Evolutionary conservation across 2,797 vertebrate species (phyloP), one percentile per base, ranked within the genome.

Genomic region (Ambastaia sidthimunki): DNA sequence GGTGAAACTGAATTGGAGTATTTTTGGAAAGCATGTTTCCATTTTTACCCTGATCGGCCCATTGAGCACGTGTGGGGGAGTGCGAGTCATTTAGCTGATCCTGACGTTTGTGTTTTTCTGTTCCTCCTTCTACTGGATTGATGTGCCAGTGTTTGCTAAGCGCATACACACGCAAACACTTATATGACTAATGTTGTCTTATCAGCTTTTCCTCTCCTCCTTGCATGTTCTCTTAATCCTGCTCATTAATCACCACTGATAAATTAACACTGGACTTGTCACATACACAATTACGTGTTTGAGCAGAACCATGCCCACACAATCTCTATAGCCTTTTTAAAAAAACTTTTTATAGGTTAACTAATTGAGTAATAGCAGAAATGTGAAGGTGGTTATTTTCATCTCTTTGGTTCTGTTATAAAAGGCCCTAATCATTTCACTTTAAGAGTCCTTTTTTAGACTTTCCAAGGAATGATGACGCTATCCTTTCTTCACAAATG

Each of bases 111-210:
- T 23, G 55, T 66, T 47, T 73, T 68, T 74, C 74, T 74, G 47
- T 81, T 77, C 50, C 47, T 28, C 28, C 18, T 6, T 31, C 15
- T 60, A 28, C 31, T 37, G 16, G 37, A 78, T 23, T 52, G 79
- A 60, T 60, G 41, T 55, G 72, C 79, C 76, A 82, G 80, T 76
- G 72, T 72, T 6, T 76, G 72, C 80, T 69, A 44, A 69, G 62
- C 37, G 55, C 73, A 34, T 23, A 47, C 16, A 47, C 19, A 28
- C 47, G 16, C 47, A n/a, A 10, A 65, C 23, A n/a, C 9, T 19
- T 65, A 7, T 57, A 23, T 37, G 62, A 52, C 21, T 78, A 72
- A 44, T 44, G 37, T 48, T 34, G 67, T 50, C 37, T 71, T 76
- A 21, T 72, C 34, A 57, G 34, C 25, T 31, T 80, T 73, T 66